Evolutionary conservation across 2,113 vertebrate genomes (phyloP).

Genomic region (Percopsis transmontana): DNA sequence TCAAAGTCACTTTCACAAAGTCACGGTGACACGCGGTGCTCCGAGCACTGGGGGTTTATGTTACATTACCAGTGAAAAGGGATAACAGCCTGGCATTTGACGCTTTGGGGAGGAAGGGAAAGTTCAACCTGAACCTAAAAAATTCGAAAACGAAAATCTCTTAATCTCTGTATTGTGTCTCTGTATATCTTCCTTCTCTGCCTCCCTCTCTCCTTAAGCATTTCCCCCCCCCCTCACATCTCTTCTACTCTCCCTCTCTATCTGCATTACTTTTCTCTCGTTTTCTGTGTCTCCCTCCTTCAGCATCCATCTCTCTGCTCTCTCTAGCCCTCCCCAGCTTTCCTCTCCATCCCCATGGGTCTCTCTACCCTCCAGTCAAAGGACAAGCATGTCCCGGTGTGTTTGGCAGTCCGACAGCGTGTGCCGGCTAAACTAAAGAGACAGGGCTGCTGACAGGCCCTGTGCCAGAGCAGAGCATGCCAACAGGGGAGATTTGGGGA

Average conservation of each 20-base stretch:
- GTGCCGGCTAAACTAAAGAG: slow-evolving; percentile 74
- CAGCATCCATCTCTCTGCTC: not conserved
- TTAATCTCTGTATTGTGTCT: slow-evolving; percentile 7
- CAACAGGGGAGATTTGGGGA: slow-evolving; percentile 75
- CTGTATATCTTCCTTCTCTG: slow-evolving; percentile 3
- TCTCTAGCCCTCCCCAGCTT: not conserved
- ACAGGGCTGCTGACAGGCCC: slow-evolving; percentile 76
- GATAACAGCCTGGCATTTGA: slow-evolving; percentile 67
- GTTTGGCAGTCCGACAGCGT: slow-evolving; percentile 61
- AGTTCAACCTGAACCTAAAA: slow-evolving; percentile 52
- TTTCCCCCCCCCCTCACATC: too few species aligned
- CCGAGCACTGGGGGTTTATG: slow-evolving; percentile 63
- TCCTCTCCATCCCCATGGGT: slow-evolving; percentile 39
- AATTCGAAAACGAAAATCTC: too few species aligned
- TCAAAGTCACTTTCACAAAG: slow-evolving; percentile 76
- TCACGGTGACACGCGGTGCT: slow-evolving; percentile 61
- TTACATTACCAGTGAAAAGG: slow-evolving; percentile 67
- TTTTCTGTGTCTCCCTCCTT: too few species aligned
- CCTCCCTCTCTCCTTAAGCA: not conserved
- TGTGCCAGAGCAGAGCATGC: slow-evolving; percentile 63
- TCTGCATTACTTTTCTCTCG: not conserved
- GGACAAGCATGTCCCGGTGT: slow-evolving; percentile 59
- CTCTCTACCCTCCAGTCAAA: slow-evolving; percentile 56
- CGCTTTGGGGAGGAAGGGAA: slow-evolving; percentile 46
- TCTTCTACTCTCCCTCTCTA: slow-evolving; percentile 3